phyloP scores from a whole-genome alignment of 2,888 invertebrate genomes.

The Drosophila longiperda region DNA sequence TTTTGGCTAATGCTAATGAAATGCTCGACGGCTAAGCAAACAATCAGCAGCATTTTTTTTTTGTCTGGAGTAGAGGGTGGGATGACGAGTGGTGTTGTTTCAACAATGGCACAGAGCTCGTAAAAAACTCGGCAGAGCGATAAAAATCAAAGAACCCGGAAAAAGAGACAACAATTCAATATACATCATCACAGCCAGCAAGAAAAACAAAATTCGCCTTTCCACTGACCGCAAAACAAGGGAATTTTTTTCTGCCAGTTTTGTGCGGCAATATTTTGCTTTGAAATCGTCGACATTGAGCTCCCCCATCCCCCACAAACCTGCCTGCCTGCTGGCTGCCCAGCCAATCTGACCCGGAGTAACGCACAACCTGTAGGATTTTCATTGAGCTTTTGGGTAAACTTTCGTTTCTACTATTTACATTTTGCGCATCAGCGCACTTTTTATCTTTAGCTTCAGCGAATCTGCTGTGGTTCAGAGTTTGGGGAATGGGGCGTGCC shows the following conservation, averaged over 20 bases:
- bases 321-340: slow-evolving; percentile 4
- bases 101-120: slow-evolving; percentile 44
- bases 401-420: slow-evolving; percentile 68
- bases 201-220: slow-evolving; percentile 24
- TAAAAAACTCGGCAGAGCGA: slow-evolving; percentile 52
- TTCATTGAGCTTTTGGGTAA: slow-evolving; percentile 51
- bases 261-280: slow-evolving; percentile 69
- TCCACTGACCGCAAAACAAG: slow-evolving; percentile 65
- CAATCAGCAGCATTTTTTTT: slow-evolving; percentile 31
- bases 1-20: slow-evolving; percentile 58
- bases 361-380: slow-evolving; percentile 63
- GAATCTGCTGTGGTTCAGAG: background rate
- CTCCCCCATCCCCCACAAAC: background rate
- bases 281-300: slow-evolving; percentile 50
- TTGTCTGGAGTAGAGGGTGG: background rate
- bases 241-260: slow-evolving; percentile 38
- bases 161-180: slow-evolving; percentile 7
- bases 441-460: slow-evolving; percentile 60
- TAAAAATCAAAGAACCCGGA: slow-evolving; percentile 57
- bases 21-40: slow-evolving; percentile 58
- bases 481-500: slow-evolving; percentile 2
- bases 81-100: background rate
- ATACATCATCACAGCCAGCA: slow-evolving; percentile 20
- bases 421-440: slow-evolving; percentile 72
- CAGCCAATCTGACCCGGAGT: background rate